Percentiles rank a stretch among this genome's conserved stretches.
phyloP scores from a whole-genome alignment of 2,113 vertebrate species.

The Girardinichthys multiradiatus region DNA sequence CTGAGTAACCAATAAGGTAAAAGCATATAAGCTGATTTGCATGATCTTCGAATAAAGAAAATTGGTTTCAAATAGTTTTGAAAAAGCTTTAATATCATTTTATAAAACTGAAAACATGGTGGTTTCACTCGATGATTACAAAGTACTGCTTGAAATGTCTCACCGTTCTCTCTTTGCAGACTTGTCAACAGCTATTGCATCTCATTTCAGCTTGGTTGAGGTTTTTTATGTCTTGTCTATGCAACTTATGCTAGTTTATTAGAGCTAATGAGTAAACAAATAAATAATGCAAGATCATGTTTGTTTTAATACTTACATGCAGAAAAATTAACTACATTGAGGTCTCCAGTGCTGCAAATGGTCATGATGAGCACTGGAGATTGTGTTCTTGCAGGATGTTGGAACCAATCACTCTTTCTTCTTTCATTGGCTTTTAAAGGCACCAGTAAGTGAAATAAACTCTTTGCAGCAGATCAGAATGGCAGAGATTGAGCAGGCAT shows the following conservation, averaged over 20 bases:
- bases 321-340: not conserved
- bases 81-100: conserved; percentile 8
- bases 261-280: conserved; percentile 6
- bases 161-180: conserved; percentile 40
- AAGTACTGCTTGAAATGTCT: conserved; percentile 53
- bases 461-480: conserved; percentile 87
- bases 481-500: conserved; percentile 95
- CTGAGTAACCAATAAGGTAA: too few relatives aligned
- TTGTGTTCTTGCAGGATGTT: conserved; percentile 4
- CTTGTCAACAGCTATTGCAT: conserved; percentile 58
- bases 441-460: conserved; percentile 34
- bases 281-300: conserved; percentile 5
- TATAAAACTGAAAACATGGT: not conserved
- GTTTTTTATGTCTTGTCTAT: conserved; percentile 49
- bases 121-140: conserved; percentile 24
- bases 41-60: conserved; percentile 14
- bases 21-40: conserved; percentile 15
- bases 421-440: not conserved
- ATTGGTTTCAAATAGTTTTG: conserved; percentile 16
- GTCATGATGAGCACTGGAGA: not conserved
- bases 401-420: not conserved
- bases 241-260: conserved; percentile 10
- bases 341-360: not conserved
- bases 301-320: not conserved
- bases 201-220: conserved; percentile 42